Evolutionary conservation across 1,140 invertebrate genomes (phyloP).

Genomic region (Brachionus rubens): DNA sequence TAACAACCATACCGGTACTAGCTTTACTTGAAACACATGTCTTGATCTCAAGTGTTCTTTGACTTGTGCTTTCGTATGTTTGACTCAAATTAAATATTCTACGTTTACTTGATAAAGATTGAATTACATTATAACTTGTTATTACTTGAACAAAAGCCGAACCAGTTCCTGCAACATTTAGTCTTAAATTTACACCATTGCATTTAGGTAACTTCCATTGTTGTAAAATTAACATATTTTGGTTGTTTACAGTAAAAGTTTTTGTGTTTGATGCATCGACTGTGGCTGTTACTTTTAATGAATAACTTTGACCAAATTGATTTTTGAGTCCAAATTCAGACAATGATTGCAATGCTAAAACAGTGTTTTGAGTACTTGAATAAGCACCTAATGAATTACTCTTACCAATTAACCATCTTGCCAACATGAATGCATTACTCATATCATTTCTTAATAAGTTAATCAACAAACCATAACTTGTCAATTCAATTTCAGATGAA

Average conservation of each 20-base stretch:
- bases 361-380: conserved; percentile 68
- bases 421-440: conserved; percentile 68
- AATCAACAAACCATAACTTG: conserved; percentile 74
- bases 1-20: conserved; percentile 34
- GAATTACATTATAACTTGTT: not conserved
- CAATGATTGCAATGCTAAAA: conserved; percentile 61
- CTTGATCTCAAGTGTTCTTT: not conserved
- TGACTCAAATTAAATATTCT: not conserved
- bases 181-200: conserved; percentile 60
- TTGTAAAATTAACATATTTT: conserved; percentile 73
- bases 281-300: not conserved
- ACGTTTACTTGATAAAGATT: not conserved
- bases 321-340: conserved; percentile 53
- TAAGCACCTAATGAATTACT: conserved; percentile 78
- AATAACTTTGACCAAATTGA: not conserved
- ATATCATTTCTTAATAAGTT: conserved; percentile 60
- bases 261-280: not conserved
- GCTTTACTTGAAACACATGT: not conserved
- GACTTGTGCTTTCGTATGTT: not conserved
- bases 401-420: conserved; percentile 78
- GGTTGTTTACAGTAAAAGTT: conserved; percentile 59
- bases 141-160: conserved; percentile 70
- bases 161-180: conserved; percentile 73
- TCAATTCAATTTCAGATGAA: conserved; percentile 80
- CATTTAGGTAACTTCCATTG: conserved; percentile 64